A percentile compares a stretch with the other conserved stretches of the same genome.
phyloP scores from a whole-genome alignment of 1,140 invertebrate genomes.

The Acyrthosiphon pisum region DNA sequence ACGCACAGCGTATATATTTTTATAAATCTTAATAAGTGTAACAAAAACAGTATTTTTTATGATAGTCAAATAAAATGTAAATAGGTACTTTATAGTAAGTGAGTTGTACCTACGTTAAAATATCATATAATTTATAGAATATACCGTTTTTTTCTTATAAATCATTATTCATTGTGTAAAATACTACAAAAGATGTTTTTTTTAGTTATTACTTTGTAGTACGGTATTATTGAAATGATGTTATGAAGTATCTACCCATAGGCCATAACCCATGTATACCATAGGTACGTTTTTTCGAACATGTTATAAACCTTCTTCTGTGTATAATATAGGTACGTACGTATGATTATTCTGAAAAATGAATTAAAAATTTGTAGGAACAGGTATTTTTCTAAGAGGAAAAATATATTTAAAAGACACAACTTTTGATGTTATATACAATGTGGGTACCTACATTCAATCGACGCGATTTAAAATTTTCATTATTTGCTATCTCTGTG shows the following conservation, averaged over 20 bases:
- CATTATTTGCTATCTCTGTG: neutral
- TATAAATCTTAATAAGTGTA: conserved; percentile 27
- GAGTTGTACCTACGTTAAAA: neutral
- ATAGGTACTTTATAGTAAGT: conserved; percentile 22
- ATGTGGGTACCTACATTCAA: neutral
- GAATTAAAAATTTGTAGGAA: neutral
- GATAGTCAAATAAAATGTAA: conserved; percentile 43
- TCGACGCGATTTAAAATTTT: neutral
- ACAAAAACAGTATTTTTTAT: conserved; percentile 31
- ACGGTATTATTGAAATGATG: neutral
- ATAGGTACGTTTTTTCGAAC: neutral
- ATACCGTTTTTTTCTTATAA: conserved; percentile 32
- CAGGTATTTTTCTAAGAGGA: neutral
- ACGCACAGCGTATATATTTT: neutral
- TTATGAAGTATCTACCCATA: neutral
- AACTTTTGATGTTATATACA: neutral
- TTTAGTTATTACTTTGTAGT: neutral
- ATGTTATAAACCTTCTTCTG: neutral
- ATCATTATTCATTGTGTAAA: conserved; percentile 17
- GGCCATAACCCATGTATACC: too few species aligned
- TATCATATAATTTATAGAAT: conserved; percentile 22
- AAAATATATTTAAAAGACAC: neutral
- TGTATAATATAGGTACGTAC: neutral
- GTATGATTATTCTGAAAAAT: neutral
- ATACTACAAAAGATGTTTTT: neutral